These are phyloP conservation scores for Ariopsis seemanni DNA, from an alignment of 2,113 vertebrate species.

Conservation along the genomic window DNA sequence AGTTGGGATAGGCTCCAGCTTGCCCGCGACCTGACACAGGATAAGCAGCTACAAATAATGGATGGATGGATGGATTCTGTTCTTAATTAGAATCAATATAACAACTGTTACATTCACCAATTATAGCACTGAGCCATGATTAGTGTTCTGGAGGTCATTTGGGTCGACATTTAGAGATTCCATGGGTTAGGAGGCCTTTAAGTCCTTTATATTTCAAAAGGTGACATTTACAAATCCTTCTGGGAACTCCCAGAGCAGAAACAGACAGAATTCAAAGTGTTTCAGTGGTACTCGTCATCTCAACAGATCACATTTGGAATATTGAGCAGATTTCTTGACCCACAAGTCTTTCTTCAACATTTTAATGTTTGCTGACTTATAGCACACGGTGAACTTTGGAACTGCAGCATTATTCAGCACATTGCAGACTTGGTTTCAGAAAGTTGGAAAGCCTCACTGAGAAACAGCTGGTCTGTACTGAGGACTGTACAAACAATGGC, in stretches of 20 bases:
- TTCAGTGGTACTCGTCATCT: background rate
- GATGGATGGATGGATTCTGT: background rate
- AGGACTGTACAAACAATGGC: background rate
- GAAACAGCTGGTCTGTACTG: background rate
- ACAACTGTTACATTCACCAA: background rate
- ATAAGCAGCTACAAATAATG: too few species aligned
- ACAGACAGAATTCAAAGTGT: slow-evolving; percentile 22
- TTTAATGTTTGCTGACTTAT: slow-evolving; percentile 12
- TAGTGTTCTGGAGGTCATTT: slow-evolving; percentile 13
- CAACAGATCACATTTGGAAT: background rate
- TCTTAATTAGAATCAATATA: slow-evolving; percentile 28
- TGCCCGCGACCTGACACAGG: too few species aligned
- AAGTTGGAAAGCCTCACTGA: background rate
- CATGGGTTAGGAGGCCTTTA: background rate
- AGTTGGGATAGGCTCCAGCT: too few species aligned
- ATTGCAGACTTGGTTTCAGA: background rate
- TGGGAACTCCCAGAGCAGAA: slow-evolving; percentile 23
- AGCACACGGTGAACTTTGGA: background rate
- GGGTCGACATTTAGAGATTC: slow-evolving; percentile 18
- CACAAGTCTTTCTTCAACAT: background rate
- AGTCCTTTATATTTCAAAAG: background rate
- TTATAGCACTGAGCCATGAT: background rate
- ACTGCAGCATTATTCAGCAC: background rate
- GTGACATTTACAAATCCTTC: slow-evolving; percentile 36
- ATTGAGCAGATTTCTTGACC: slow-evolving; percentile 14